Base-by-base conservation (phyloP, 2,113 vertebrate genomes). In the Dinomys branickii region DNA sequence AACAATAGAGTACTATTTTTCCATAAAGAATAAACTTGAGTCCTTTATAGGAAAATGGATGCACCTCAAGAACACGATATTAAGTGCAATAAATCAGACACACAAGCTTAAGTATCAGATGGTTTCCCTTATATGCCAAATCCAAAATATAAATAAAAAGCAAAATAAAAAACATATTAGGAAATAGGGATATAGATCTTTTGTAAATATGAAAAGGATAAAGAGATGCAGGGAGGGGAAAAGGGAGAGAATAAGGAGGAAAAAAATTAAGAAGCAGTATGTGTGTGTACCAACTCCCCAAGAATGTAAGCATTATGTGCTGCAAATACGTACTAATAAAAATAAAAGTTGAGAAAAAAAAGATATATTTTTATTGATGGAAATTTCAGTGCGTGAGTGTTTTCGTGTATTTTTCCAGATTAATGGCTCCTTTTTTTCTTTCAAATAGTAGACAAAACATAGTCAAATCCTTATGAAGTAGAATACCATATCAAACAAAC, bases 381-480 rank as follows among this genome's bases (percentile, higher is more conserved):
- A 30, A 4, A 9, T 58, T 3, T 88, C 11, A 44, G 11, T 85
- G 28, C 30, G 47, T 59, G 12, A 63, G 12, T 35, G 5, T 88
- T 16, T 92, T 56, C 41, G 2, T 91, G 7, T 58, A 30, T 65
- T 7, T 94, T 20, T 65, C 4, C 54, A 33, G 63, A 81, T 14
- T 44, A 90, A 84, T 84, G 67, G 7, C n/a, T 56, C 30, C 35
- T 35, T 84, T 44, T 44, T 61, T 4, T 54, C 30, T 91, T 56
- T 54, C 54, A 73, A 88, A 71, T 24, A 54, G 38, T 58, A 88
- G 50, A 82, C 20, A 61, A 93, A 73, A 54, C 13, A n/a, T n/a
- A 88, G 52, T 85, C 47, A 91, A 95, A 77, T 83, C 58, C 38
- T 94, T 94, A 71, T 82, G 26, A 84, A 93, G 50, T 33, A 77